Base-by-base conservation (phyloP, 2,113 vertebrate species). In the Esox niger region DNA sequence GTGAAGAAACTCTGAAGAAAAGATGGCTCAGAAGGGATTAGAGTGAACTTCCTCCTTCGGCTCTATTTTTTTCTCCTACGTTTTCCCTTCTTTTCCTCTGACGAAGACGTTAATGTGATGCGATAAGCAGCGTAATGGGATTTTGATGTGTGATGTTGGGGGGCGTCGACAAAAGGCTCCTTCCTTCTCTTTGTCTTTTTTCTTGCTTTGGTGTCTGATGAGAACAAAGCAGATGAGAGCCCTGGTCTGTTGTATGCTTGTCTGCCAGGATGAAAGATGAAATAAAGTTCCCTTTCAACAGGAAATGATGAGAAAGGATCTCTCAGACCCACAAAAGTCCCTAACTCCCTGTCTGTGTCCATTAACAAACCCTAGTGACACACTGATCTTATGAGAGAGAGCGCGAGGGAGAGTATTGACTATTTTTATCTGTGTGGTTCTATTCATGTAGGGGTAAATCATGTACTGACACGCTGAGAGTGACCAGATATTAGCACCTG, bases 91-190 rank as follows among this genome's bases (percentile, higher is more conserved):
- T n/a, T 52, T 21, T 52, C 29, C 63, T 61, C 60, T 35, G 32
- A 31, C 11, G n/a, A n/a, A 6, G 17, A 54, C 3, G n/a, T 54
- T 17, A 54, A 54, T 59, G 69, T 66, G 47, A 79, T 77, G 33
- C 71, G 59, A 70, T 68, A 61, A 69, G 43, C 46, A 64, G 25
- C 1, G 25, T 70, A 76, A 68, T 76, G 79, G 72, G 66, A 68
- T 67, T 72, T 78, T 70, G 62, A 73, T 66, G 33, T 60, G 56
- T 4, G 25, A 62, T 69, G 31, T 66, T 65, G 33, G 55, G 7
- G 54, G 32, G 57, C 69, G 26, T 35, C 52, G 71, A 67, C 70
- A 32, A 68, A 70, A 70, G 47, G 62, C 13, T 15, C 21, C 59
- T 11, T 38, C 35, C 11, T 5, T 38, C 35, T 38, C 5, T 38